Evolutionary conservation across 2,113 vertebrate genomes (phyloP), one percentile per base, ranked within the genome.

Genomic region (Neotoma lepida): DNA sequence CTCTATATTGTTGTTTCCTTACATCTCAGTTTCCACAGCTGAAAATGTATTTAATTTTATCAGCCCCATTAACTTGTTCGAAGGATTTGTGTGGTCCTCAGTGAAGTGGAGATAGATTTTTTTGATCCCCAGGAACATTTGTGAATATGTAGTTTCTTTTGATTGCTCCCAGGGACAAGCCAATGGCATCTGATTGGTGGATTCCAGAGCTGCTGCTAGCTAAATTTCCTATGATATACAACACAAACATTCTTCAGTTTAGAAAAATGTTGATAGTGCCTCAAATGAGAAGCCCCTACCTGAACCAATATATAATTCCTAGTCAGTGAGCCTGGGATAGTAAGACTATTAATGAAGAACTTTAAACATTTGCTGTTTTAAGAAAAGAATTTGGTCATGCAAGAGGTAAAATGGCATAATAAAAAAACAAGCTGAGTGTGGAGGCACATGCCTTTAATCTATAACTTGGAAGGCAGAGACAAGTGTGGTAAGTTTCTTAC

Each of bases 1-100:
- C 64, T 14, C 3, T 20, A 1, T 58, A 44, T 92, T 18, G 41
- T 95, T 61, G 54, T 96, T 95, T 97, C 61, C n/a, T 93, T 89
- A 46, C 86, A 8, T 61, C 85, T 93, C 30, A 63, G 35, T 64
- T 91, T 95, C 66, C 73, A 86, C 26, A 81, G 58, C 73, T 82
- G 24, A 91, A 91, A 86, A 81, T 94, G 28, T 86, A 49, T 86
- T 86, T 91, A 46, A 39, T 82, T 46, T 63, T 86, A 63, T 30
- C 46, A 93, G 6, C 15, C 20, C 35, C 39, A 54, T 61, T 66
- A 51, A 26, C 49, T 81, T 76, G 33, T 84, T 90, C n/a, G 88
- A 33, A 81, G 86, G 51, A 73, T 91, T 81, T 46, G 4, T 51
- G 22, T 54, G 17, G 66, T 82, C 88, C 64, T 94, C 18, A 68